A percentile compares a stretch with the other conserved stretches of the same genome.
These are phyloP conservation scores for Micromussa lordhowensis DNA, from an alignment of 92 coral and sea anemone genomes.

Conservation along the genomic window DNA sequence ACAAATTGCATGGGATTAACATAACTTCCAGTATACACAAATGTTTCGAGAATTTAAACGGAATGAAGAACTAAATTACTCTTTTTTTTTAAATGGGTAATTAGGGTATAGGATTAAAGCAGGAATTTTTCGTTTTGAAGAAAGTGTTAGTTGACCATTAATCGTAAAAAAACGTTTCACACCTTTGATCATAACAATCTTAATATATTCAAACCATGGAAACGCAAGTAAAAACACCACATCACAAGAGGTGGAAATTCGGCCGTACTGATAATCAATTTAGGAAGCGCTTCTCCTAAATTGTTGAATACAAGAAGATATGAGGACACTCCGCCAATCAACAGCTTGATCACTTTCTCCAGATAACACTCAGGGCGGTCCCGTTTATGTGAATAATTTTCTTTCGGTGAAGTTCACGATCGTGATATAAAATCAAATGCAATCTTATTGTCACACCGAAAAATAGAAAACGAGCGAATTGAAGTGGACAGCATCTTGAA, in stretches of 20 bases:
- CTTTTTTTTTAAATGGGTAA: background rate
- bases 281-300: background rate
- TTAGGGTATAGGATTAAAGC: background rate
- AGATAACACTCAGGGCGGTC: background rate
- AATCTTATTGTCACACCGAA: background rate
- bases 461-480: background rate
- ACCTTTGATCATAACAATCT: slow-evolving; percentile 16
- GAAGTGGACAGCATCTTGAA: background rate
- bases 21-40: background rate
- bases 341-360: background rate
- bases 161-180: background rate
- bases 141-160: background rate
- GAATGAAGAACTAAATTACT: background rate
- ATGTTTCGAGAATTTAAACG: background rate
- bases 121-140: background rate
- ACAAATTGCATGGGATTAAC: background rate
- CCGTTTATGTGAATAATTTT: background rate
- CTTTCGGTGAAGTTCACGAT: slow-evolving; percentile 13
- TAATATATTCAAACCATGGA: slow-evolving; percentile 45
- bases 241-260: background rate
- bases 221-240: background rate
- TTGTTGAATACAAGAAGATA: background rate
- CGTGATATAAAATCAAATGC: background rate
- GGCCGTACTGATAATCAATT: background rate
- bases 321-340: background rate